These are phyloP conservation scores for Neoseiulus cucumeris DNA, from an alignment of 1,140 invertebrate genomes.

Conservation along the genomic window DNA sequence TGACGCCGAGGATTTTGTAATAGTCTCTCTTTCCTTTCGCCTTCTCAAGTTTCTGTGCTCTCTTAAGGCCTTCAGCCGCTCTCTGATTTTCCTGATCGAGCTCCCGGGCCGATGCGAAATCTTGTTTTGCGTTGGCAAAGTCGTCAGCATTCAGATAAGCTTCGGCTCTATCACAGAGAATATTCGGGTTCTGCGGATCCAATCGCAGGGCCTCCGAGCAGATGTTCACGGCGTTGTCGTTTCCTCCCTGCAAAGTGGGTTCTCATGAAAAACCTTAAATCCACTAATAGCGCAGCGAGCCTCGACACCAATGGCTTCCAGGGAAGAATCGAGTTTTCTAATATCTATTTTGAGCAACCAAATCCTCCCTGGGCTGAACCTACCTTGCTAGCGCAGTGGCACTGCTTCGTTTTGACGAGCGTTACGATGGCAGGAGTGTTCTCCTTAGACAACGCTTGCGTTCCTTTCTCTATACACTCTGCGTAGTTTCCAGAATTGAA, in stretches of 20 bases:
- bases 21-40: conserved; percentile 84
- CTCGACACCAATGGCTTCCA: no score
- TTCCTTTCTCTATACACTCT: conserved; percentile 51
- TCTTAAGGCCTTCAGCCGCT: conserved; percentile 68
- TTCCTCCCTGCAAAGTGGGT: conserved; percentile 36
- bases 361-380: conserved; percentile 1
- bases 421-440: conserved; percentile 48
- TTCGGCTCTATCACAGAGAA: conserved; percentile 77
- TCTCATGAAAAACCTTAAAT: no score
- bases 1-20: conserved; percentile 85
- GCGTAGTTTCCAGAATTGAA: conserved; percentile 45
- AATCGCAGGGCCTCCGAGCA: conserved; percentile 63
- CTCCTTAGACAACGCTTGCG: conserved; percentile 45
- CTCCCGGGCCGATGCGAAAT: conserved; percentile 65
- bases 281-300: no score
- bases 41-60: conserved; percentile 81
- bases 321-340: no score
- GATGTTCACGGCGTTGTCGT: conserved; percentile 41
- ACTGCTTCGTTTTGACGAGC: conserved; percentile 37
- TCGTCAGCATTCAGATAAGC: conserved; percentile 71
- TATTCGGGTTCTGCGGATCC: conserved; percentile 44
- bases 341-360: no score
- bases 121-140: conserved; percentile 68
- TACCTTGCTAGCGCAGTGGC: conserved; percentile 30
- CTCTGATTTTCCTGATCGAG: conserved; percentile 55